Percentiles rank a stretch among this genome's conserved stretches.
phyloP scores from a whole-genome alignment of 2,113 vertebrate species.

The Corythoichthys haematopterus region DNA sequence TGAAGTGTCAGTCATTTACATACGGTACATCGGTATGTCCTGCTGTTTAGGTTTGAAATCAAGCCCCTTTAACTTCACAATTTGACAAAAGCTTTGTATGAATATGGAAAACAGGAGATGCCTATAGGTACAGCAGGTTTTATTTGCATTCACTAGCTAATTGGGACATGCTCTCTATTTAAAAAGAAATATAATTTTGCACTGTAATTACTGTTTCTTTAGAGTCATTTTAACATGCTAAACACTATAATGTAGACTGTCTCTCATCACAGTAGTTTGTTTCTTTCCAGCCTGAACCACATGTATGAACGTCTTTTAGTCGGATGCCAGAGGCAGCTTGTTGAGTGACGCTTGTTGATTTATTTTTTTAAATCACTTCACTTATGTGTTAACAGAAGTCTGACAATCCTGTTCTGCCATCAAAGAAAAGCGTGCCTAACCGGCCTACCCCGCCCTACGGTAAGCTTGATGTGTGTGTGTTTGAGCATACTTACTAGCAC shows the following conservation, averaged over 20 bases:
- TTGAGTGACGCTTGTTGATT: conserved; percentile 4
- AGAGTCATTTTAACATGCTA: neutral
- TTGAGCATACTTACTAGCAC: neutral
- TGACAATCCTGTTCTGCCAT: conserved; percentile 55
- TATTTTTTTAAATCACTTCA: neutral
- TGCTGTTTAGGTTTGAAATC: neutral
- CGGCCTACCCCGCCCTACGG: conserved; percentile 74
- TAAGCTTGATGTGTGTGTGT: conserved; percentile 33
- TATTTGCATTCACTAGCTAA: neutral
- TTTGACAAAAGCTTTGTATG: neutral
- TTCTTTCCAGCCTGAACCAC: neutral
- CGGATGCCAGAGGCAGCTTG: conserved; percentile 19
- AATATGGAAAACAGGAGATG: neutral
- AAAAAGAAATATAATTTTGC: neutral
- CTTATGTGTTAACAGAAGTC: conserved; percentile 51
- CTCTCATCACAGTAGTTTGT: neutral
- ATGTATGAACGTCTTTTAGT: neutral
- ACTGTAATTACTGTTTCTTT: neutral
- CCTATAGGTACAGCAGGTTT: neutral
- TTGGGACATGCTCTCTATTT: neutral
- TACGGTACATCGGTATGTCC: neutral
- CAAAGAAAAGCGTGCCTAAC: conserved; percentile 67
- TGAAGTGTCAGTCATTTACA: no score
- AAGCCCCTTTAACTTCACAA: no score
- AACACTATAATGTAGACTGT: neutral